phyloP scores from a whole-genome alignment of 1,140 invertebrate genomes.

The Drosophila tani region DNA sequence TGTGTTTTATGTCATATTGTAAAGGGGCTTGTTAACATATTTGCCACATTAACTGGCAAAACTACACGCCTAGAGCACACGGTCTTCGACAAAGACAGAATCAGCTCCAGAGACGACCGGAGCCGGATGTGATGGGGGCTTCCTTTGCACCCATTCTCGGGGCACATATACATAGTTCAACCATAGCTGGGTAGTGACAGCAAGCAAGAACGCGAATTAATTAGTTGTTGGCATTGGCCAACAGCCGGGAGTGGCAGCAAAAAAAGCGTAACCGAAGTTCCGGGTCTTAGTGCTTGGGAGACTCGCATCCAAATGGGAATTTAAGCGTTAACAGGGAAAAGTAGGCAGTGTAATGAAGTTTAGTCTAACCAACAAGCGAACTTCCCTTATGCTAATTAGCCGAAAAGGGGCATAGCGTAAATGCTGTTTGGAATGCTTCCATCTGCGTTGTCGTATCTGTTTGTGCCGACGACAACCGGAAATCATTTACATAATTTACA shows the following conservation, averaged over 20 bases:
- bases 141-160: not conserved
- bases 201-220: conserved; percentile 61
- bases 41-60: conserved; percentile 68
- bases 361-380: conserved; percentile 7
- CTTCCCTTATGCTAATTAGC: conserved; percentile 18
- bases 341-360: conserved; percentile 11
- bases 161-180: not conserved
- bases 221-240: conserved; percentile 55
- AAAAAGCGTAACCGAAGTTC: conserved; percentile 3
- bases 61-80: conserved; percentile 47
- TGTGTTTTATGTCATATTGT: conserved; percentile 72
- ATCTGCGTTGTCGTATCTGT: conserved; percentile 1
- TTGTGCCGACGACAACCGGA: conserved; percentile 3
- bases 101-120: no score
- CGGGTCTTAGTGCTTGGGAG: conserved; percentile 3
- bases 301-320: conserved; percentile 4
- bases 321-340: not conserved
- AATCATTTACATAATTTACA: conserved; percentile 17
- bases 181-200: conserved; percentile 3
- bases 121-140: not conserved
- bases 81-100: not conserved
- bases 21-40: conserved; percentile 78
- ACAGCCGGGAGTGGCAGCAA: conserved; percentile 2
- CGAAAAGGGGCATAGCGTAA: conserved; percentile 1
- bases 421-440: not conserved